Evolutionary conservation across 1,140 invertebrate genomes (phyloP), one percentile per base, ranked within the genome.

Genomic region (Drosophila trapezifrons): DNA sequence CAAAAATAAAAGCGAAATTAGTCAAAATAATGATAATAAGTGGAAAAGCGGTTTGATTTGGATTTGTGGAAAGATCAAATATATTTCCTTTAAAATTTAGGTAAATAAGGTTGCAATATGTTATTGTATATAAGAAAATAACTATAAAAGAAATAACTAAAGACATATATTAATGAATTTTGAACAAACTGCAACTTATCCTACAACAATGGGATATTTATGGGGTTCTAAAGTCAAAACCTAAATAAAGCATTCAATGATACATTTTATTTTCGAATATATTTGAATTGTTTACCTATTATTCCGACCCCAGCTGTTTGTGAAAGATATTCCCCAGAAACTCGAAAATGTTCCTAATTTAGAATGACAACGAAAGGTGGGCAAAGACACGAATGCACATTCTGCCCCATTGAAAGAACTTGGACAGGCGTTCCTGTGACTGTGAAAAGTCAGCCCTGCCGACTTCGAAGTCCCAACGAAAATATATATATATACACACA

Each of bases 261-360:
- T 42, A 20, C 12, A 12, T 43, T 7, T n/a, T 8, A n/a, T 20
- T 20, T 0, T 12, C 0, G 3, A 12, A 6, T 20, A n/a, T 35
- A 3, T 13, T 35, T n/a, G 0, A 12, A 20, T 40, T 55, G 40
- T 7, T 7, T 9, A 2, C 1, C 12, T 35, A 25, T 45, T 20
- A 15, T 27, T 45, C n/a, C 2, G 12, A 35, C 20, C 20, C n/a
- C 2, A 12, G n/a, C 7, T 66, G 42, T 62, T 15, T 17, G 18
- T 25, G 12, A 27, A 38, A 60, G n/a, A 37, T 13, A 18, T 20
- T 67, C 20, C 9, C 18, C 18, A 49, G 43, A 42, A 67, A 67
- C 59, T 51, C 25, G 27, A 69, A 69, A 40, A 52, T 40, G 5
- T 57, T 57, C 60, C 47, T n/a, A 66, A 66, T 66, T 45, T 58